A percentile compares a stretch with the other conserved stretches of the same genome.
Evolutionary conservation across 2,888 invertebrate species (phyloP).

Genomic region (Polyommatus icarus): DNA sequence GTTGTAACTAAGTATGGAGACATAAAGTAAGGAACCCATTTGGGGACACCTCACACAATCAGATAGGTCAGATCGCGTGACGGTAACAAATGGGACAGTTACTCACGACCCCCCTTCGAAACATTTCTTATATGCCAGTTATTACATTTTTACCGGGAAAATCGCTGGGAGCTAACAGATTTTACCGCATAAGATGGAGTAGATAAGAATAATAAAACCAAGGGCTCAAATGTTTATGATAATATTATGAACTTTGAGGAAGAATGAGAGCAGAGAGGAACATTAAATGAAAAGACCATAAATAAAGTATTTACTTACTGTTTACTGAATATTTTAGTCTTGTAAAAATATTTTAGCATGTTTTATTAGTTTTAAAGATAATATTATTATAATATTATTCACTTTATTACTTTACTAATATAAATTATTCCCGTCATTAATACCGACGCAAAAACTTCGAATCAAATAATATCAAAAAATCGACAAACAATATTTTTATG

Average conservation of each 20-base stretch:
- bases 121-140: constrained; percentile 64
- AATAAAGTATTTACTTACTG: not conserved
- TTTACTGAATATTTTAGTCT: too few species aligned
- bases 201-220: constrained; percentile 30
- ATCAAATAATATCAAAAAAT: not conserved
- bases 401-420: too few species aligned
- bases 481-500: not conserved
- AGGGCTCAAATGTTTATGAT: constrained; percentile 16
- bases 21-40: constrained; percentile 31
- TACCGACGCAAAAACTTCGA: not conserved
- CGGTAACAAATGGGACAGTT: constrained; percentile 72
- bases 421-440: not conserved
- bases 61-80: constrained; percentile 68
- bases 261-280: not conserved
- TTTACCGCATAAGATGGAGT: constrained; percentile 31
- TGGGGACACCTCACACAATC: constrained; percentile 50
- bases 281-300: not conserved
- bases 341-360: too few species aligned
- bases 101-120: constrained; percentile 59
- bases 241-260: constrained; percentile 3
- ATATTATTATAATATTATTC: too few species aligned
- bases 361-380: too few species aligned
- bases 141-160: constrained; percentile 40
- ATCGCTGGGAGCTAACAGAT: constrained; percentile 39
- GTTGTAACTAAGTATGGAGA: constrained; percentile 15